phyloP scores from a whole-genome alignment of 1,140 invertebrate genomes.

The Cardiocondyla obscurior region DNA sequence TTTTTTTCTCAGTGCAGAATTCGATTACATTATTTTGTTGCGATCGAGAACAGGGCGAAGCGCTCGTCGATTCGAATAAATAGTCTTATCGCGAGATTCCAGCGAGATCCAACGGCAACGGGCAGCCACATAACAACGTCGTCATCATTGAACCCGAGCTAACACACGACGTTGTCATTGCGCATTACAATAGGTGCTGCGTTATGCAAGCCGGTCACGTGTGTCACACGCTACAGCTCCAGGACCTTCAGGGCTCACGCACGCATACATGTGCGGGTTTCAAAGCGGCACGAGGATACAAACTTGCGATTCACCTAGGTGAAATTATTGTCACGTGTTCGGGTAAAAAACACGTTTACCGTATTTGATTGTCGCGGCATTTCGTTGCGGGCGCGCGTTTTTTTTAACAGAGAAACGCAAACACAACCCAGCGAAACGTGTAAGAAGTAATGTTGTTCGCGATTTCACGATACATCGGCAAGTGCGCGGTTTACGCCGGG shows the following conservation, averaged over 20 bases:
- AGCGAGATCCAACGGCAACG: neutral
- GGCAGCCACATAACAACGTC: slow-evolving; percentile 59
- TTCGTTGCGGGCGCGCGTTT: neutral
- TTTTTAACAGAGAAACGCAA: neutral
- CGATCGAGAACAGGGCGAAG: neutral
- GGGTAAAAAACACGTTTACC: slow-evolving; percentile 52
- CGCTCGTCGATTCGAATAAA: neutral
- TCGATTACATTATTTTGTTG: neutral
- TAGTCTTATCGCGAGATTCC: slow-evolving; percentile 35
- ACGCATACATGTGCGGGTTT: slow-evolving; percentile 58
- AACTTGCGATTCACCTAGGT: slow-evolving; percentile 17
- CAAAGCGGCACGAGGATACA: slow-evolving; percentile 17
- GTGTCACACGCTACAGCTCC: slow-evolving; percentile 52
- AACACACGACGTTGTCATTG: slow-evolving; percentile 70
- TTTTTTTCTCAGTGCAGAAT: neutral
- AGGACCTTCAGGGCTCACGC: slow-evolving; percentile 57
- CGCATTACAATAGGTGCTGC: slow-evolving; percentile 66
- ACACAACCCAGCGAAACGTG: neutral
- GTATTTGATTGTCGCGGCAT: slow-evolving; percentile 35
- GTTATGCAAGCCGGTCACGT: slow-evolving; percentile 74
- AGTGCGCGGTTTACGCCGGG: too few relatives aligned
- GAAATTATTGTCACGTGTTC: slow-evolving; percentile 70
- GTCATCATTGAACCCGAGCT: slow-evolving; percentile 50
- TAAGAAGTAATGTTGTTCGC: neutral
- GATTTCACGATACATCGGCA: too few relatives aligned